These are phyloP conservation scores for Ashinkailepas kermadecensis DNA, from an alignment of 2,888 invertebrate species.

Conservation along the genomic window DNA sequence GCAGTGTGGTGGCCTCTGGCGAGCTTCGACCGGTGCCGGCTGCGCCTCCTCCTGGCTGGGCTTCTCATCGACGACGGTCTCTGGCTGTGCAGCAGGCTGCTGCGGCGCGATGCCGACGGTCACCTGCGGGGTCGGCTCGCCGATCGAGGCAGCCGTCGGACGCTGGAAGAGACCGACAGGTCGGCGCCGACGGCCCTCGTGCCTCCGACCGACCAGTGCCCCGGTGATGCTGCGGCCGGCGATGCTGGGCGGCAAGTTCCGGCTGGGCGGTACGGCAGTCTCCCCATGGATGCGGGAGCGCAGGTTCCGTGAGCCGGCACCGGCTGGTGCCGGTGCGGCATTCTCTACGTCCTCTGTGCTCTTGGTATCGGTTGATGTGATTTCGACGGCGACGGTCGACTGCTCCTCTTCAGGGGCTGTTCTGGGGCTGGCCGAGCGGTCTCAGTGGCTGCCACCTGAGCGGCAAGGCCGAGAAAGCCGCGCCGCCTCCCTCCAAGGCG, in stretches of 20 bases:
- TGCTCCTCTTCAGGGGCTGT: background rate
- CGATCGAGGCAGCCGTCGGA: too few relatives aligned
- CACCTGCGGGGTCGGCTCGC: background rate
- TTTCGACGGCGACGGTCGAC: too few relatives aligned
- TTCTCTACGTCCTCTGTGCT: background rate
- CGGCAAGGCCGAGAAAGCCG: background rate
- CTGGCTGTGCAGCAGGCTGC: background rate
- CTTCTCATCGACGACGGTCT: background rate
- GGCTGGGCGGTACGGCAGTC: background rate
- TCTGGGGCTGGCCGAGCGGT: background rate
- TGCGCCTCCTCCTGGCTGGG: background rate
- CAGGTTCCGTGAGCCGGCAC: background rate
- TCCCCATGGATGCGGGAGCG: background rate
- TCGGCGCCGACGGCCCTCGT: background rate
- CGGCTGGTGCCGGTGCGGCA: background rate
- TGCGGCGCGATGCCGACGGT: background rate
- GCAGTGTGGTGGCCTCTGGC: slow-evolving; percentile 42
- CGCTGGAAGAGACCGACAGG: background rate
- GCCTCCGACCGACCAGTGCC: background rate
- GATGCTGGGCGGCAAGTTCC: background rate
- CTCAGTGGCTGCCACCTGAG: background rate
- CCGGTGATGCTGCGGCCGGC: background rate
- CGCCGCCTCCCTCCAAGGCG: background rate
- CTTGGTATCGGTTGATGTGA: background rate
- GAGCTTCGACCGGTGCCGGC: too few relatives aligned